These are phyloP conservation scores for Metopia argyrocephala DNA, from an alignment of 2,888 invertebrate genomes.

Conservation along the genomic window DNA sequence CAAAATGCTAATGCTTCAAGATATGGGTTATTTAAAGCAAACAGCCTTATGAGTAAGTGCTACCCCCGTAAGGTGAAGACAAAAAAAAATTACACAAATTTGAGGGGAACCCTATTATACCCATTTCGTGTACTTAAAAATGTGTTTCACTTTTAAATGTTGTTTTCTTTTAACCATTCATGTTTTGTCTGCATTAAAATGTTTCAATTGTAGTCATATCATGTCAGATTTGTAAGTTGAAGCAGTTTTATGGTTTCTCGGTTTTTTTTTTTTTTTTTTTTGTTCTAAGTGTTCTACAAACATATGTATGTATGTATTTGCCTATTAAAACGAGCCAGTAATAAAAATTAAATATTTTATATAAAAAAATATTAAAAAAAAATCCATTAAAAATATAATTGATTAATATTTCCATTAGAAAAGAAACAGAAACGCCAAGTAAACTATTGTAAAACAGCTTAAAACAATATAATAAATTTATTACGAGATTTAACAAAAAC, in stretches of 20 bases:
- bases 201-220: slow-evolving; percentile 18
- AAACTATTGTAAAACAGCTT: not conserved
- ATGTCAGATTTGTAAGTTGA: slow-evolving; percentile 39
- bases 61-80: too few relatives aligned
- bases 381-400: slow-evolving; percentile 2
- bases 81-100: not conserved
- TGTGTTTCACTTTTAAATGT: slow-evolving; percentile 24
- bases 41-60: too few relatives aligned
- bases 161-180: slow-evolving; percentile 3
- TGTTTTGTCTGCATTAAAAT: slow-evolving; percentile 2
- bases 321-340: slow-evolving; percentile 4
- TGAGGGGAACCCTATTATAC: not conserved
- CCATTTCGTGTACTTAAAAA: not conserved
- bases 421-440: slow-evolving; percentile 7
- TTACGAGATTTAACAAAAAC: too few relatives aligned
- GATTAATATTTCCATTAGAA: slow-evolving; percentile 34
- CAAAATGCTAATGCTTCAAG: too few relatives aligned
- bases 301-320: slow-evolving; percentile 13
- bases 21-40: too few relatives aligned
- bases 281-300: slow-evolving; percentile 49
- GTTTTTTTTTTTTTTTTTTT: not conserved
- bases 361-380: slow-evolving; percentile 2
- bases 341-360: not conserved
- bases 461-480: too few relatives aligned
- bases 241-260: slow-evolving; percentile 55